A percentile compares a stretch with the other conserved stretches of the same genome.
Conservation (phyloP, 2,797 vertebrate species). For the Cetoscarus ocellatus region DNA sequence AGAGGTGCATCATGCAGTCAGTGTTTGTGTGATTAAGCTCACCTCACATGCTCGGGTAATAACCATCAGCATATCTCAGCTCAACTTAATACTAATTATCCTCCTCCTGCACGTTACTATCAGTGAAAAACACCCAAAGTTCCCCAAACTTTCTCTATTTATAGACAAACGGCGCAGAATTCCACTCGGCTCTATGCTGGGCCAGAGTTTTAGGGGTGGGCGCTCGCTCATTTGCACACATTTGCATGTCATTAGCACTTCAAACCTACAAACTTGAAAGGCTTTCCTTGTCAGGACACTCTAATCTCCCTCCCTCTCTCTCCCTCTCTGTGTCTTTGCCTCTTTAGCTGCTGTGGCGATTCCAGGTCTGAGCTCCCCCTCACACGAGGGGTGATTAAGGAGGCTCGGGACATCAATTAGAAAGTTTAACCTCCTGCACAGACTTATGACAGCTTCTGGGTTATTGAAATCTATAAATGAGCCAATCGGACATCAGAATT, state of each 20-base stretch:
- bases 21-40: conserved; percentile 42
- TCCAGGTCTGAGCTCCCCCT: conserved; percentile 60
- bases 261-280: conserved; percentile 89
- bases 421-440: conserved; percentile 74
- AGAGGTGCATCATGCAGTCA: conserved; percentile 37
- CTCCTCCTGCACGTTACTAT: conserved; percentile 9
- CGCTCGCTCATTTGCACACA: conserved; percentile 83
- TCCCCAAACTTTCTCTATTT: conserved; percentile 77
- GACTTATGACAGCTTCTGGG: conserved; percentile 49
- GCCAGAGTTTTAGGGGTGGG: conserved; percentile 71
- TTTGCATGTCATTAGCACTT: conserved; percentile 89
- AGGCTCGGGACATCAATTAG: conserved; percentile 78
- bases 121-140: conserved; percentile 67
- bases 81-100: conserved; percentile 12
- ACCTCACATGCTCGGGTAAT: conserved; percentile 11
- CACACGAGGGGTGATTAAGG: conserved; percentile 67
- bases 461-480: conserved; percentile 12
- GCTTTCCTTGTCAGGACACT: conserved; percentile 83
- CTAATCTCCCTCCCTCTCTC: conserved; percentile 72
- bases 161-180: conserved; percentile 76
- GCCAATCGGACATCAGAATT: too few species aligned
- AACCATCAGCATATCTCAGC: background rate
- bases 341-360: conserved; percentile 37
- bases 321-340: conserved; percentile 29
- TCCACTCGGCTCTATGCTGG: conserved; percentile 71